Conservation (phyloP, 2,888 invertebrate genomes). For the Dolomedes plantarius region DNA sequence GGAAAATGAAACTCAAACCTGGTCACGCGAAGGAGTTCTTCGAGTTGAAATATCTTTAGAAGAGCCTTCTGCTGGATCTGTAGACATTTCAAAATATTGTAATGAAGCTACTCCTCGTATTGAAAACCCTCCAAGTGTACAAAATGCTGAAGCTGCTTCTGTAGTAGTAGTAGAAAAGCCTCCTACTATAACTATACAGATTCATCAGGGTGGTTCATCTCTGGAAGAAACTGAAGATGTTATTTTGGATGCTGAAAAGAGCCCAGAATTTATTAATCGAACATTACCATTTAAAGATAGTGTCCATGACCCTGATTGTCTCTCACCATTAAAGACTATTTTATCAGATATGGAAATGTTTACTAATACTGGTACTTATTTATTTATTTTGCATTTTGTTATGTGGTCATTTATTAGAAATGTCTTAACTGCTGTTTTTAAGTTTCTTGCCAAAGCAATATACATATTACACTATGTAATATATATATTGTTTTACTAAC, state of each 20-base stretch:
- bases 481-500: too few relatives aligned
- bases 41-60: slow-evolving; percentile 84
- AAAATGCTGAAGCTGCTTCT: not conserved
- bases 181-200: not conserved
- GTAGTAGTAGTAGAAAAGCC: not conserved
- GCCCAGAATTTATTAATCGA: slow-evolving; percentile 49
- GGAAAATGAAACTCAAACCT: slow-evolving; percentile 88
- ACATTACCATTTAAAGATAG: slow-evolving; percentile 44
- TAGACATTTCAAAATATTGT: slow-evolving; percentile 42
- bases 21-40: slow-evolving; percentile 97
- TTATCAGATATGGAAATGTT: slow-evolving; percentile 78
- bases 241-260: slow-evolving; percentile 39
- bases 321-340: slow-evolving; percentile 43
- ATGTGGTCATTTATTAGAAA: not conserved
- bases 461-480: too few relatives aligned
- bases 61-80: slow-evolving; percentile 13
- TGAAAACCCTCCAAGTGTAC: not conserved
- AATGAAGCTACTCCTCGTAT: slow-evolving; percentile 10
- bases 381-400: too few relatives aligned
- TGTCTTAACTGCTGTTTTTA: not conserved
- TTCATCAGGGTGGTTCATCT: not conserved
- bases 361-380: slow-evolving; percentile 81
- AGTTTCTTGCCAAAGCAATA: too few relatives aligned
- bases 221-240: not conserved
- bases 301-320: slow-evolving; percentile 54